Conservation (phyloP, 2,797 vertebrate genomes). For the Nyctibius grandis region DNA sequence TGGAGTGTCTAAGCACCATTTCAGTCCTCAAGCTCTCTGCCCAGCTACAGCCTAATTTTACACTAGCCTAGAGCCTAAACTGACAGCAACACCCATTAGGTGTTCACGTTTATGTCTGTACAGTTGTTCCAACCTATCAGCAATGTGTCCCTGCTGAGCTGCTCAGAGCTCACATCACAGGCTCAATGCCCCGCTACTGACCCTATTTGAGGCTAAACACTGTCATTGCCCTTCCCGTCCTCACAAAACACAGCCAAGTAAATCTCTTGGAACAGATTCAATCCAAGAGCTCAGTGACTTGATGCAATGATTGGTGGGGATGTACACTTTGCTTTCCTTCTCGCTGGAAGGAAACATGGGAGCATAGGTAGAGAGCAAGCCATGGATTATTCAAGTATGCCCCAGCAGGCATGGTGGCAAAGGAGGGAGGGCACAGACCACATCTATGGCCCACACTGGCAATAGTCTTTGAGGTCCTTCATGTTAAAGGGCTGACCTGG, state of each 20-base stretch:
- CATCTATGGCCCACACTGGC: accelerated
- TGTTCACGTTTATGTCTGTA: background rate
- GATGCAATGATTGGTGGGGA: background rate
- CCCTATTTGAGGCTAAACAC: background rate
- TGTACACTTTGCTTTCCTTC: background rate
- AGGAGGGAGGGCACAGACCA: background rate
- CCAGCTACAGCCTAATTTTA: background rate
- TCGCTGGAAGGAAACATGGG: background rate
- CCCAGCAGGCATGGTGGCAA: background rate
- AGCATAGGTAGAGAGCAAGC: background rate
- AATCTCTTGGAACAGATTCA: background rate
- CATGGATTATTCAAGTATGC: background rate
- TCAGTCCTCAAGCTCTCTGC: background rate
- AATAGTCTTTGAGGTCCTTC: background rate
- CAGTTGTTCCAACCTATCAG: background rate
- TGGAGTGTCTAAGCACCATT: background rate
- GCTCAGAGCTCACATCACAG: background rate
- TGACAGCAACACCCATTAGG: background rate
- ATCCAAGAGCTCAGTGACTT: background rate
- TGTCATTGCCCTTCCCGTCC: background rate
- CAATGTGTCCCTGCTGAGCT: background rate
- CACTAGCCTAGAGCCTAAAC: background rate
- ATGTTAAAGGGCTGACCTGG: background rate
- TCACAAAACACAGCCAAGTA: background rate
- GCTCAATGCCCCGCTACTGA: background rate